Evolutionary conservation across 2,888 invertebrate genomes (phyloP).

Genomic region (Drosophila neoperkinsi): DNA sequence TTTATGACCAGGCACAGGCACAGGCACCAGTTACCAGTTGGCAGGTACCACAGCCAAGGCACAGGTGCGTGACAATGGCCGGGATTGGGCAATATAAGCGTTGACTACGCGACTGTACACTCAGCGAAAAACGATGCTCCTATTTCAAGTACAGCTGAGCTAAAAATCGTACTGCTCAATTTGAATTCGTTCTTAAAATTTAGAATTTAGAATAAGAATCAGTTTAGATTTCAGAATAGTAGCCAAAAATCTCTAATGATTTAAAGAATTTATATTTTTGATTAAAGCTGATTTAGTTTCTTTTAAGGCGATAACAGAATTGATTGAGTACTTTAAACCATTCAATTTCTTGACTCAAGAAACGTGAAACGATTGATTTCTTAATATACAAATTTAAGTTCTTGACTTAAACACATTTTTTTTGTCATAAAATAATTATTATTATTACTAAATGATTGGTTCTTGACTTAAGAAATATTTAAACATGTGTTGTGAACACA

Average conservation of each 20-base stretch:
- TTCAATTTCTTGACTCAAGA: not conserved
- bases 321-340: not conserved
- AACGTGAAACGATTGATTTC: not conserved
- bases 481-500: not conserved
- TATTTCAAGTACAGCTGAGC: not conserved
- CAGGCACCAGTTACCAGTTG: conserved; percentile 6
- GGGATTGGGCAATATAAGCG: conserved; percentile 43
- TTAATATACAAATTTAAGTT: not conserved
- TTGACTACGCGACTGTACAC: conserved; percentile 1
- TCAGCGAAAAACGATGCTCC: not conserved
- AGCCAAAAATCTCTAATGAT: not conserved
- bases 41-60: conserved; percentile 2
- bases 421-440: not conserved
- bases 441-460: rapidly evolving
- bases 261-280: not conserved
- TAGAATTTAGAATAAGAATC: not conserved
- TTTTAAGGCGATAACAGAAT: not conserved
- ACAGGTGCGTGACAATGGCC: conserved; percentile 63
- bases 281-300: not conserved
- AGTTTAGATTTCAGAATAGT: not conserved
- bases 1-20: conserved; percentile 38
- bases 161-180: rapidly evolving
- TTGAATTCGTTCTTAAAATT: not conserved
- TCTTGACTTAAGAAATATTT: not conserved
- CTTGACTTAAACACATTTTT: too few relatives aligned